Conservation (phyloP, 2,888 invertebrate genomes). For the Tortrix viridana region DNA sequence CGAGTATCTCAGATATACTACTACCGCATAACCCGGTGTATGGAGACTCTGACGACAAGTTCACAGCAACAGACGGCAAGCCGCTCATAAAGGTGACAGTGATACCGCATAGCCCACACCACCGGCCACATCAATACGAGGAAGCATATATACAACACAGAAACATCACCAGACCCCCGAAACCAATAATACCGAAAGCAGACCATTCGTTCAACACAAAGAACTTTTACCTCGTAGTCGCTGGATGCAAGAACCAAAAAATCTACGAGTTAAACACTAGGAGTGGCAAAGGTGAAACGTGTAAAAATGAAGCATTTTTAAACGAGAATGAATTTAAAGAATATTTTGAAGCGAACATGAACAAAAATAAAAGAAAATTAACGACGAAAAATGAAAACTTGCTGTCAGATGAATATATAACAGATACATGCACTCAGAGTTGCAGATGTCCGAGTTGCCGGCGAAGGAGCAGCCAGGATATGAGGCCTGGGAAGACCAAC, state of each 20-base stretch:
- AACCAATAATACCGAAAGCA: conserved; percentile 53
- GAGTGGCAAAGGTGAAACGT: neutral
- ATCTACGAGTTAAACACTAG: conserved; percentile 60
- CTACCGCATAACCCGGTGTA: conserved; percentile 30
- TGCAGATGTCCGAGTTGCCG: neutral
- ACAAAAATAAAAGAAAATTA: neutral
- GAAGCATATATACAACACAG: too few relatives aligned
- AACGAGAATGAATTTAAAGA: neutral
- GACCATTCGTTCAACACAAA: conserved; percentile 57
- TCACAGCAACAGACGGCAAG: conserved; percentile 41
- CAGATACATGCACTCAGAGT: neutral
- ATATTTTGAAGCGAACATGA: conserved; percentile 1
- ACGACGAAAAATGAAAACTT: neutral
- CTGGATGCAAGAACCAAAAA: conserved; percentile 55
- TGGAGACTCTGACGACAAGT: conserved; percentile 3
- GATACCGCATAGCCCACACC: conserved; percentile 54
- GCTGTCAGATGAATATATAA: neutral
- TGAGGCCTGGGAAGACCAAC: neutral
- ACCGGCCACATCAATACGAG: too few relatives aligned
- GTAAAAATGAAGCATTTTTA: neutral
- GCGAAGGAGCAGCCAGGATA: neutral
- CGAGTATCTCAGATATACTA: conserved; percentile 46
- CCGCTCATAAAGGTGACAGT: conserved; percentile 65
- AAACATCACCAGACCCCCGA: conserved; percentile 43
- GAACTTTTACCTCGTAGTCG: conserved; percentile 56